Conservation (phyloP, 2,797 vertebrate genomes). For the Psittacula echo region DNA sequence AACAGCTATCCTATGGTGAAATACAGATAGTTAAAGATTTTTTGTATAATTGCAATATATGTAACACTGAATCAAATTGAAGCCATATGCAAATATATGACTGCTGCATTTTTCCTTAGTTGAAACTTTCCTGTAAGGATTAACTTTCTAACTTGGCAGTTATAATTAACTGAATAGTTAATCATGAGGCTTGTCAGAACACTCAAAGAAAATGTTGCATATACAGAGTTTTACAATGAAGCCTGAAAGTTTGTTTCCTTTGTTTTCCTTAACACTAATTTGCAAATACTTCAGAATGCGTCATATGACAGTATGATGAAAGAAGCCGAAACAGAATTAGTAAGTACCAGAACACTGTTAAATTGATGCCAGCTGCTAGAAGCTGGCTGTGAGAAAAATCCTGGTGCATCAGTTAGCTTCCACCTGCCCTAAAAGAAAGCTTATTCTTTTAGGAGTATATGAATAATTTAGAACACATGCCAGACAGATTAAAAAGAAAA, state of each 20-base stretch:
- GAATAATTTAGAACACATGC: conserved; percentile 65
- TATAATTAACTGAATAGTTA: neutral
- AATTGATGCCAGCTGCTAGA: neutral
- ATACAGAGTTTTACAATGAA: neutral
- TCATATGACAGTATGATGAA: neutral
- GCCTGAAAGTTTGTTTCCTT: neutral
- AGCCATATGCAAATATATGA: neutral
- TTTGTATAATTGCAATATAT: neutral
- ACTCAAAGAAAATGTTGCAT: neutral
- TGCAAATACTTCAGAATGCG: neutral
- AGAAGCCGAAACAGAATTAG: conserved; percentile 47
- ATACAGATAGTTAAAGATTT: neutral
- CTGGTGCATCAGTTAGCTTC: conserved; percentile 47
- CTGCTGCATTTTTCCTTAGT: neutral
- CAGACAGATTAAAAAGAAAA: conserved; percentile 35
- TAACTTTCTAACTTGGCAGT: neutral
- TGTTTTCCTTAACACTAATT: neutral
- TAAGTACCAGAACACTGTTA: conserved; percentile 17
- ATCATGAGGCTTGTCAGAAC: neutral
- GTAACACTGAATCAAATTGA: neutral
- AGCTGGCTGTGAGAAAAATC: conserved; percentile 21
- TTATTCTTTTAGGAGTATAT: conserved; percentile 32
- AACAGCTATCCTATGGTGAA: neutral
- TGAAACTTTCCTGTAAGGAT: neutral
- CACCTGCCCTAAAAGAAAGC: conserved; percentile 39